A percentile compares a stretch with the other conserved stretches of the same genome.
Evolutionary conservation across 2,113 vertebrate genomes (phyloP).

Genomic region (Platichthys stellatus): DNA sequence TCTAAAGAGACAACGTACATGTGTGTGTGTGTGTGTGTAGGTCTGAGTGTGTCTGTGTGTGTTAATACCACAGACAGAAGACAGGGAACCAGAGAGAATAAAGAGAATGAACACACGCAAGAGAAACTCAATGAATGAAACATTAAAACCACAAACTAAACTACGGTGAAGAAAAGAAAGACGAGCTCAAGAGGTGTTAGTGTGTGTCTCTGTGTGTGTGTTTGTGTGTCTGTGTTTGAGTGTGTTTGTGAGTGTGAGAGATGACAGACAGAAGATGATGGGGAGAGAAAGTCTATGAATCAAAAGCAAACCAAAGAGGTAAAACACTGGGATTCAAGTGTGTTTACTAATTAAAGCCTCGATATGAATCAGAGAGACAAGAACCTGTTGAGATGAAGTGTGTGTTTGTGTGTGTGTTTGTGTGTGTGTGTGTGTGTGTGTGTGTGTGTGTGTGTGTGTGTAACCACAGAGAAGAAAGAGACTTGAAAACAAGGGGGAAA

Average conservation of each 20-base stretch:
- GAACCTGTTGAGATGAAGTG: neutral
- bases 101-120: neutral
- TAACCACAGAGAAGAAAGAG: constrained; percentile 20
- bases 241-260: neutral
- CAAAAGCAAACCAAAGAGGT: constrained; percentile 17
- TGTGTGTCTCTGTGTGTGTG: constrained; percentile 1
- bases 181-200: neutral
- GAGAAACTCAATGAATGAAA: constrained; percentile 48
- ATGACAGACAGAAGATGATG: neutral
- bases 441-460: neutral
- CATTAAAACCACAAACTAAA: constrained; percentile 22
- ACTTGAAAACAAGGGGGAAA: constrained; percentile 7
- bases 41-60: constrained; percentile 28
- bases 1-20: constrained; percentile 48
- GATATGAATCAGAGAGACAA: neutral
- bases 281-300: constrained; percentile 9
- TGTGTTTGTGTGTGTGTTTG: neutral
- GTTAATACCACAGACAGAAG: constrained; percentile 47
- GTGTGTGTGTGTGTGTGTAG: constrained; percentile 30
- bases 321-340: neutral
- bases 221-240: constrained; percentile 3
- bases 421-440: neutral
- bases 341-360: constrained; percentile 14
- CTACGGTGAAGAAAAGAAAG: constrained; percentile 30
- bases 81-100: neutral